These are phyloP conservation scores for Chelonus insularis DNA, from an alignment of 1,140 invertebrate species.

Conservation along the genomic window DNA sequence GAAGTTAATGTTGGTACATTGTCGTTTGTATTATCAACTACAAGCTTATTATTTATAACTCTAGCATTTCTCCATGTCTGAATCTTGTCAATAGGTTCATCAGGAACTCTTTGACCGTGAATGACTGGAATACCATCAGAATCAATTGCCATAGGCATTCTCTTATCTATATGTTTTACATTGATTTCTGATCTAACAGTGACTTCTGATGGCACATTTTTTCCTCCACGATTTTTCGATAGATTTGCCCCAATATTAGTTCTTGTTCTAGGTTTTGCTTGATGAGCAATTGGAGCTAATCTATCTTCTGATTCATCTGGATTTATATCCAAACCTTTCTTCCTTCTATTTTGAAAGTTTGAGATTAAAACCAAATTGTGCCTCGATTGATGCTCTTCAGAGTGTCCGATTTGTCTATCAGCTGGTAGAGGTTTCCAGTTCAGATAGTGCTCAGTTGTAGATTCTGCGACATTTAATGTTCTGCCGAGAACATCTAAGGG, in stretches of 20 bases:
- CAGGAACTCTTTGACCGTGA: conserved; percentile 77
- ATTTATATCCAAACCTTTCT: conserved; percentile 32
- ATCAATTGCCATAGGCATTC: conserved; percentile 58
- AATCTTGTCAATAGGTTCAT: conserved; percentile 76
- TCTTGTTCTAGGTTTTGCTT: conserved; percentile 38
- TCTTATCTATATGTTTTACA: conserved; percentile 44
- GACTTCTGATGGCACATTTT: conserved; percentile 68
- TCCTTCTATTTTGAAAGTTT: conserved; percentile 34
- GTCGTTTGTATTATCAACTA: conserved; percentile 46
- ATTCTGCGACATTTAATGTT: conserved; percentile 16
- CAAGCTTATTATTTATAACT: conserved; percentile 78
- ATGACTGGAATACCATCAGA: conserved; percentile 76
- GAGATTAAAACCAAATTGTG: conserved; percentile 31
- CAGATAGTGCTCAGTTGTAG: conserved; percentile 36
- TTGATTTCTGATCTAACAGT: conserved; percentile 64
- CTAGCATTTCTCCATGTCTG: conserved; percentile 84
- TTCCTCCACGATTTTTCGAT: conserved; percentile 47
- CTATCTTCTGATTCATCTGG: conserved; percentile 11
- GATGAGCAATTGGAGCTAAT: conserved; percentile 42
- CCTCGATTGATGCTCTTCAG: neutral
- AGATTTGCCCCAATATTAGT: conserved; percentile 54
- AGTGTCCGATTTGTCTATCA: neutral
- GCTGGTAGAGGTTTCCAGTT: conserved; percentile 41
- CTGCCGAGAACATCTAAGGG: conserved; percentile 37
- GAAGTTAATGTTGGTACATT: conserved; percentile 13